These are phyloP conservation scores for Triplophysa tibetana DNA, from an alignment of 2,113 vertebrate species.

Conservation along the genomic window DNA sequence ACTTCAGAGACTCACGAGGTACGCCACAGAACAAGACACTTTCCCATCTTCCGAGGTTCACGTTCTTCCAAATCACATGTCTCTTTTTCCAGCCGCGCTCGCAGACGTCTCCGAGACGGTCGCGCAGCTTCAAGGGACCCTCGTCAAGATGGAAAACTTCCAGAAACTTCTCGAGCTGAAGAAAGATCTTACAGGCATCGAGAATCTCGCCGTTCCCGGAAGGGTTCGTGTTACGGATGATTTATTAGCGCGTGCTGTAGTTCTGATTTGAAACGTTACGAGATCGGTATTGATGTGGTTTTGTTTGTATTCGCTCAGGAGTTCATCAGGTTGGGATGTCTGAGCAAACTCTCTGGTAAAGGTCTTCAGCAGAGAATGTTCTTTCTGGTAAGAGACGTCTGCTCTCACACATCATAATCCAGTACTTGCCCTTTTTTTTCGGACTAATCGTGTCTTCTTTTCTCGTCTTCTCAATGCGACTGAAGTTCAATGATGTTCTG, in stretches of 20 bases:
- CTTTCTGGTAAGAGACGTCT: slow-evolving; percentile 83
- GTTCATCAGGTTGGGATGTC: slow-evolving; percentile 96
- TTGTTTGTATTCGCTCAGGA: slow-evolving; percentile 62
- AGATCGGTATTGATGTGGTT: background rate
- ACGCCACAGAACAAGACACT: background rate
- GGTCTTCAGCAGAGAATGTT: slow-evolving; percentile 99
- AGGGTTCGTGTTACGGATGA: slow-evolving; percentile 59
- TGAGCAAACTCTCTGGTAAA: slow-evolving; percentile 98
- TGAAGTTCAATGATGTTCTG: slow-evolving; percentile 90
- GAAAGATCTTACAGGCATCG: slow-evolving; percentile 91
- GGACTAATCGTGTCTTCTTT: background rate
- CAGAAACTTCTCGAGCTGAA: slow-evolving; percentile 96
- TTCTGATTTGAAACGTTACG: too few relatives aligned
- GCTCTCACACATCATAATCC: background rate
- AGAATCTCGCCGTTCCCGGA: slow-evolving; percentile 87
- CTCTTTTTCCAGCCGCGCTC: slow-evolving; percentile 80
- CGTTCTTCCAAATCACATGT: slow-evolving; percentile 13
- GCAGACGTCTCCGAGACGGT: slow-evolving; percentile 94
- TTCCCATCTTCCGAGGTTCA: slow-evolving; percentile 11
- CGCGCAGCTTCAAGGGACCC: slow-evolving; percentile 85
- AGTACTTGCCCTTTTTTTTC: too few relatives aligned
- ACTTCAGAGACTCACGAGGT: slow-evolving; percentile 98
- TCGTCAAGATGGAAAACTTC: slow-evolving; percentile 98
- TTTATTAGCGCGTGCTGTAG: background rate
- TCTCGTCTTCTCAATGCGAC: slow-evolving; percentile 8